A percentile compares a stretch with the other conserved stretches of the same genome.
Evolutionary conservation across 2,797 vertebrate species (phyloP).

Genomic region (Hipposideros larvatus): DNA sequence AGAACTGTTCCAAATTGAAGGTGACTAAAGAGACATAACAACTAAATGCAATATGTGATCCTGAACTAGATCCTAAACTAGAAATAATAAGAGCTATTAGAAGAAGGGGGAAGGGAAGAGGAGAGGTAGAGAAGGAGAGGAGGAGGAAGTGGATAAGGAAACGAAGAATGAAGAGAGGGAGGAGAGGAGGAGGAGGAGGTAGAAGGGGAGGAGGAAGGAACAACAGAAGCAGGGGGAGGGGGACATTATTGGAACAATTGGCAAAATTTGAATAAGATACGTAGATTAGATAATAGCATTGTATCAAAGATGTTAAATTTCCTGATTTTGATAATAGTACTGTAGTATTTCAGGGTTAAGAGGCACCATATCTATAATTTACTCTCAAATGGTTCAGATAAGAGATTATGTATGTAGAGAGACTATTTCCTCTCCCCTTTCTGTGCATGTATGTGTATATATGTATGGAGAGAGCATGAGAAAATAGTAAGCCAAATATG

Average conservation of each 20-base stretch:
- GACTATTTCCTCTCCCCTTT: not conserved
- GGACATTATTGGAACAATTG: not conserved
- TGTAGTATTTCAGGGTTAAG: conserved; percentile 3
- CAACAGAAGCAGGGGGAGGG: not conserved
- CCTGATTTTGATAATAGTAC: not conserved
- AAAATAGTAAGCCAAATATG: conserved; percentile 12
- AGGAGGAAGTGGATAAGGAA: not conserved
- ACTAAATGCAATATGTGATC: not conserved
- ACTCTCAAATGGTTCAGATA: not conserved
- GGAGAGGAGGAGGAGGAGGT: not conserved
- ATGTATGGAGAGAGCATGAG: not conserved
- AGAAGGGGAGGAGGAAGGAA: not conserved
- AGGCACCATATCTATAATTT: not conserved
- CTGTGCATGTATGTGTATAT: not conserved
- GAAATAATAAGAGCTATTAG: not conserved
- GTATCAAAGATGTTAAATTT: not conserved
- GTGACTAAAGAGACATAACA: not conserved
- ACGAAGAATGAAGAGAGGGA: no score
- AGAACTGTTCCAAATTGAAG: not conserved
- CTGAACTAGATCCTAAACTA: not conserved
- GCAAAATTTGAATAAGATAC: not conserved
- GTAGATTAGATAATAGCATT: not conserved
- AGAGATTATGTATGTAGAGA: not conserved
- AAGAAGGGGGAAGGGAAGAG: not conserved
- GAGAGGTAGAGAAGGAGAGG: no score